Evolutionary conservation across 2,888 invertebrate species (phyloP).

Genomic region (Drosophila gaucha): DNA sequence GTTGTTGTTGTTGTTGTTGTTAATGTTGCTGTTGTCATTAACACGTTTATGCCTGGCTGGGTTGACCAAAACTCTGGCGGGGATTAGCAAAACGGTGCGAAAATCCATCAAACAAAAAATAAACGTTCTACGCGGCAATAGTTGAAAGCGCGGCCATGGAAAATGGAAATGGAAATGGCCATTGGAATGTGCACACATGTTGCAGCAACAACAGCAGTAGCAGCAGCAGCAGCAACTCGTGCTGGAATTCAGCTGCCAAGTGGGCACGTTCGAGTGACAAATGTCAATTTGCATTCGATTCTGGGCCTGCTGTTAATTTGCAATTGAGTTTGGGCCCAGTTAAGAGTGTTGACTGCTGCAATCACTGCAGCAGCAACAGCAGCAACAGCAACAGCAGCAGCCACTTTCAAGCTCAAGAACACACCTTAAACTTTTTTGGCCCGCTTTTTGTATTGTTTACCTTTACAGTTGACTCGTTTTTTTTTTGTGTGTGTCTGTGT

Average conservation of each 20-base stretch:
- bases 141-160: slow-evolving; percentile 60
- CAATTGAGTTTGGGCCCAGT: slow-evolving; percentile 29
- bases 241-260: slow-evolving; percentile 42
- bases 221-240: slow-evolving; percentile 37
- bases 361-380: slow-evolving; percentile 40
- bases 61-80: slow-evolving; percentile 16
- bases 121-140: slow-evolving; percentile 40
- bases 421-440: slow-evolving; percentile 79
- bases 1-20: slow-evolving; percentile 14
- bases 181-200: slow-evolving; percentile 44
- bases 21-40: slow-evolving; percentile 51
- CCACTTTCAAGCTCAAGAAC: slow-evolving; percentile 83
- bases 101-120: slow-evolving; percentile 61
- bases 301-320: slow-evolving; percentile 59
- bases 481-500: slow-evolving; percentile 23
- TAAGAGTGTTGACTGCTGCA: slow-evolving; percentile 45
- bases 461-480: slow-evolving; percentile 37
- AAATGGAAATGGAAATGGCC: slow-evolving; percentile 46
- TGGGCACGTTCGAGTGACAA: slow-evolving; percentile 72
- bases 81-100: slow-evolving; percentile 69
- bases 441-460: slow-evolving; percentile 52
- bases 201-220: slow-evolving; percentile 9
- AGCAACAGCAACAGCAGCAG: slow-evolving; percentile 21
- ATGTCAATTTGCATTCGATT: slow-evolving; percentile 77
- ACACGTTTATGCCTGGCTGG: slow-evolving; percentile 58